Evolutionary conservation across 2,113 vertebrate species (phyloP), one percentile per base, ranked within the genome.

Genomic region (Malurus alboscapulatus): DNA sequence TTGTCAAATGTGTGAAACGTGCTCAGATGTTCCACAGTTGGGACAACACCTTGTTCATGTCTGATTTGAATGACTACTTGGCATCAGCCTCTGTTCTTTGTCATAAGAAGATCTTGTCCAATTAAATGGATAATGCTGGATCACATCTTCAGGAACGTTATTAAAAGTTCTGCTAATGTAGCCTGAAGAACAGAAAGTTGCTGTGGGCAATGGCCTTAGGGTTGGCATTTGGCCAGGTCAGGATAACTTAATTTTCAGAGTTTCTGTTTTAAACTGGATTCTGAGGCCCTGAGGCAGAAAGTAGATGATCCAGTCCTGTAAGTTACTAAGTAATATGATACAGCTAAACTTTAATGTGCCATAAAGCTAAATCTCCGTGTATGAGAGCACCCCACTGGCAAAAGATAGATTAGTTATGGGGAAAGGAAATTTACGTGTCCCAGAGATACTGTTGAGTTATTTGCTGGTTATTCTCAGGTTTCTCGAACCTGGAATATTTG

Each of bases 321-420:
- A 84, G 22, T 81, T 75, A 45, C 63, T 47, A 59, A 48, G 94
- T 84, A 91, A 94, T 87, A 54, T 22, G 53, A 92, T 95, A 72
- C 9, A 65, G 44, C 73, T 84, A 87, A 88, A 68, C 42, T 84
- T 77, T 90, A 95, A 92, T 91, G 76, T 93, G 27, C 75, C 80
- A 62, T 93, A 62, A 93, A 78, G 36, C 62, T 94, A 71, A 92
- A 84, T 67, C 34, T 81, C 77, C 54, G 15, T 67, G 30, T 79
- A 50, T 77, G 34, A 87, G 65, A 84, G 81, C 77, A 55, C 54
- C 78, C 84, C 10, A 29, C 74, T 89, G 78, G 66, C 59, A 91
- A 90, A 92, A 91, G 78, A 66, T 93, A 62, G 80, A 92, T 93
- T 87, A 81, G 62, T 89, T 91, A 54, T 2, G 29, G 83, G 58